Evolutionary conservation across 2,113 vertebrate genomes (phyloP).

Genomic region (Sphaerodactylus townsendi): DNA sequence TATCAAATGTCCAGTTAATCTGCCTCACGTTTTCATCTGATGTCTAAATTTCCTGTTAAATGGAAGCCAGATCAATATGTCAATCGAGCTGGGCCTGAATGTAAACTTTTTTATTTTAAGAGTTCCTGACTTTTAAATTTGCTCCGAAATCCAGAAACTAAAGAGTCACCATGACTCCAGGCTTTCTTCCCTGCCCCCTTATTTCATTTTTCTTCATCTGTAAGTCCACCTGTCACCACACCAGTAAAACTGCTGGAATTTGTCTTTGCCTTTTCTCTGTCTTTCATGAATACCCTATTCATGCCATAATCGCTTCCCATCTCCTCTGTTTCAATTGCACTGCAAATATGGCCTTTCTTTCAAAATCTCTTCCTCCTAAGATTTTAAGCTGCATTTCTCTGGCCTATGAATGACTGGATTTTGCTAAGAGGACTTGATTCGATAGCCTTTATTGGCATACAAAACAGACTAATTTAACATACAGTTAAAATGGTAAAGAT

Average conservation of each 20-base stretch:
- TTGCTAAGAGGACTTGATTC: background rate
- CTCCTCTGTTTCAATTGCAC: background rate
- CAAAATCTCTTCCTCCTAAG: slow-evolving; percentile 18
- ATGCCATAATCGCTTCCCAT: slow-evolving; percentile 26
- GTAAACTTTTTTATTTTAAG: background rate
- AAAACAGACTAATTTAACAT: too few species aligned
- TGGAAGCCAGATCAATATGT: slow-evolving; percentile 9
- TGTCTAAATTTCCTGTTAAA: background rate
- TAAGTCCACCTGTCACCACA: slow-evolving; percentile 14
- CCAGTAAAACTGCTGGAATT: slow-evolving; percentile 14
- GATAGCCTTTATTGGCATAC: too few species aligned
- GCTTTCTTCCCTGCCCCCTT: background rate
- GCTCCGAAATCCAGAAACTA: background rate
- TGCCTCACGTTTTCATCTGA: slow-evolving; percentile 1
- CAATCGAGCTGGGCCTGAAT: background rate
- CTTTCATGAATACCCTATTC: slow-evolving; percentile 24
- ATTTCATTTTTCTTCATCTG: background rate
- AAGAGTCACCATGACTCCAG: background rate
- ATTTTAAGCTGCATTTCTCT: background rate
- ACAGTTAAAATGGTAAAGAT: too few species aligned
- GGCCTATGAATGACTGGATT: slow-evolving; percentile 1
- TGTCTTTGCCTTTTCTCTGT: slow-evolving; percentile 21
- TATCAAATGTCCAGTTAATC: background rate
- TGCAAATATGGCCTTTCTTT: slow-evolving; percentile 16
- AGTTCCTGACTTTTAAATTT: slow-evolving; percentile 9